Percentiles rank a stretch among this genome's conserved stretches.
These are phyloP conservation scores for Bombus waltoni DNA, from an alignment of 1,140 invertebrate genomes.

Conservation along the genomic window DNA sequence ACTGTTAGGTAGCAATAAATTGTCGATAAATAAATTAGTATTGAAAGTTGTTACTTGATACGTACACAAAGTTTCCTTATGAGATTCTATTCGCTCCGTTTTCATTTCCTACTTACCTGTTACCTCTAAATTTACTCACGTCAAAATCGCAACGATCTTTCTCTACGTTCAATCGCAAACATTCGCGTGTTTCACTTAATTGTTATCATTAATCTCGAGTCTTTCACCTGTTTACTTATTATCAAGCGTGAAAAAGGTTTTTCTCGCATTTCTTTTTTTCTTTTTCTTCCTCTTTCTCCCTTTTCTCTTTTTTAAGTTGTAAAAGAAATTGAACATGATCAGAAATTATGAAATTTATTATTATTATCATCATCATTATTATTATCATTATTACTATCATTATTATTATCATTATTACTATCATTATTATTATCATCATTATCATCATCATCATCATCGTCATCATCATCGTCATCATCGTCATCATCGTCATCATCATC, in stretches of 20 bases:
- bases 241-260: not conserved
- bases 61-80: not conserved
- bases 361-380: not conserved
- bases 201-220: not conserved
- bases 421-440: too few relatives aligned
- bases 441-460: too few relatives aligned
- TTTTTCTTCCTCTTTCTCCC: not conserved
- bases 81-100: not conserved
- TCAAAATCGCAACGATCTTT: not conserved
- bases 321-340: not conserved
- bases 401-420: too few relatives aligned
- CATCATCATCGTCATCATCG: too few relatives aligned
- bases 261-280: not conserved
- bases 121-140: not conserved
- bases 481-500: too few relatives aligned
- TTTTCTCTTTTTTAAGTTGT: too few relatives aligned
- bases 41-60: conserved; percentile 6
- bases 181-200: not conserved
- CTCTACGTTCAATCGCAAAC: not conserved
- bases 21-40: conserved; percentile 26
- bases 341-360: not conserved
- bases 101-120: not conserved
- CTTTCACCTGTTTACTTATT: not conserved
- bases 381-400: too few relatives aligned
- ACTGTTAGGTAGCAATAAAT: conserved; percentile 35